Evolutionary conservation across 2,797 vertebrate genomes (phyloP).

Genomic region (Lepilemur ruficaudatus): DNA sequence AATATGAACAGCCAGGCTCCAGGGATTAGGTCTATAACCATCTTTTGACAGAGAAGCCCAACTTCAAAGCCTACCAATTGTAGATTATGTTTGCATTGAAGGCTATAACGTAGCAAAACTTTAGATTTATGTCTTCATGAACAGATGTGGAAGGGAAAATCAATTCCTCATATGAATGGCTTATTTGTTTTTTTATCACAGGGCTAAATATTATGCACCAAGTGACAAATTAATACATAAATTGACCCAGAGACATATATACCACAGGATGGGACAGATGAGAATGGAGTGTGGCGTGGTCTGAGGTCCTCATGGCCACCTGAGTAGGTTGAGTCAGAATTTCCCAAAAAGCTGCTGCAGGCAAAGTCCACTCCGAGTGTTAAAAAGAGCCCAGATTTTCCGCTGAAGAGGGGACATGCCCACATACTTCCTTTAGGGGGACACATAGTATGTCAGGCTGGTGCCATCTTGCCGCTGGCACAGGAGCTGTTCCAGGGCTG

Average conservation of each 20-base stretch:
- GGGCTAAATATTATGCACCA: constrained; percentile 73
- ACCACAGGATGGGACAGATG: not conserved
- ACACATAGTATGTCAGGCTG: not conserved
- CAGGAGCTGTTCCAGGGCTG: not conserved
- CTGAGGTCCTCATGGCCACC: rapidly evolving
- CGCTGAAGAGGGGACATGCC: not conserved
- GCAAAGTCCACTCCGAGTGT: not conserved
- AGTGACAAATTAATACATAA: constrained; percentile 77
- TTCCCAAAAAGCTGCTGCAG: not conserved
- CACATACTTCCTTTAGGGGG: not conserved
- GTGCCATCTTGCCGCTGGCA: not conserved
- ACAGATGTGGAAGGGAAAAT: constrained; percentile 76
- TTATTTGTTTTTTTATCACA: constrained; percentile 74
- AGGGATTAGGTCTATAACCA: constrained; percentile 48
- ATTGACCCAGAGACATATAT: constrained; percentile 54
- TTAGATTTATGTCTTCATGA: constrained; percentile 71
- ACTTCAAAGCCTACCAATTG: constrained; percentile 63
- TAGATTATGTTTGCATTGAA: constrained; percentile 69
- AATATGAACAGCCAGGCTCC: constrained; percentile 41
- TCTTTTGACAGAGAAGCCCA: constrained; percentile 64
- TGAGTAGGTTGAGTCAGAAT: not conserved
- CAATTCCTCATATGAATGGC: constrained; percentile 74
- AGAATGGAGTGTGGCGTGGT: not conserved
- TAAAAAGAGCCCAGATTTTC: not conserved
- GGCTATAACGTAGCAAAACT: constrained; percentile 74